Conservation (phyloP, 2,113 vertebrate genomes). For the Phodopus roborovskii region DNA sequence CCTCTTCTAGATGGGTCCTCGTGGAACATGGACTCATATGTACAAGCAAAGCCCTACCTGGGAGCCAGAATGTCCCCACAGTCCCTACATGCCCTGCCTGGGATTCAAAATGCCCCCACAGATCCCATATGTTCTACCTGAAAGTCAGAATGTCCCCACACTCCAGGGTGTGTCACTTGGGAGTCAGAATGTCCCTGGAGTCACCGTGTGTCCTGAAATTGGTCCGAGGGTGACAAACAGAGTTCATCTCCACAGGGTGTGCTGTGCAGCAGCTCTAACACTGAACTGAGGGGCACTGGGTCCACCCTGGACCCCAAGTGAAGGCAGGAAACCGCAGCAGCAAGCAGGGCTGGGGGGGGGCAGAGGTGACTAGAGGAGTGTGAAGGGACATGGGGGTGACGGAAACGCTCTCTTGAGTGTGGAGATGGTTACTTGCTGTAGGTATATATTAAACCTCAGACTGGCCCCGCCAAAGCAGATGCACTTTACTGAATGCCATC, state of each 20-base stretch:
- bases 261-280: not conserved
- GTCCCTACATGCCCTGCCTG: not conserved
- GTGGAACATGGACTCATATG: accelerated
- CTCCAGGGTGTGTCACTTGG: not conserved
- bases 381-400: not conserved
- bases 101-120: not conserved
- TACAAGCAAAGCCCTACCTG: accelerated
- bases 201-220: not conserved
- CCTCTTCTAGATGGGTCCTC: accelerated
- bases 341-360: not conserved
- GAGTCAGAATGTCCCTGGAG: not conserved
- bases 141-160: not conserved
- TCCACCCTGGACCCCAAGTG: not conserved
- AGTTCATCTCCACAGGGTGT: not conserved
- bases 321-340: accelerated
- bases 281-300: not conserved
- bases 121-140: not conserved
- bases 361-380: too few species aligned
- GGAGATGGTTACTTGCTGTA: accelerated
- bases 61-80: not conserved
- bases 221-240: not conserved
- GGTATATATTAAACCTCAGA: not conserved
- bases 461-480: accelerated
- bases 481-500: accelerated
- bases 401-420: accelerated